phyloP scores from a whole-genome alignment of 1,140 invertebrate genomes.

The Contarinia nasturtii region DNA sequence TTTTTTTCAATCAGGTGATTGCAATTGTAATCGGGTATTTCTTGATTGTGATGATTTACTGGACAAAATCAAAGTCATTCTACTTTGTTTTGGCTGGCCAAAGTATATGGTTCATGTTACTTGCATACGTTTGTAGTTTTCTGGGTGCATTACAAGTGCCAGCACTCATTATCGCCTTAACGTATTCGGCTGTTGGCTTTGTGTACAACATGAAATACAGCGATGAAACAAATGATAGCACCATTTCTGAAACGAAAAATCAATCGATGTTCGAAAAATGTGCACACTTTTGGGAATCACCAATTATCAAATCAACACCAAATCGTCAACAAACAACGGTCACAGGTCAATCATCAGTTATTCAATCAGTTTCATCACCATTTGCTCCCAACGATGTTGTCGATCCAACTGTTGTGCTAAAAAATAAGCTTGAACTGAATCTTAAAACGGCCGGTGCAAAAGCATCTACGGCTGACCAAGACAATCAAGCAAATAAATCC shows the following conservation, averaged over 20 bases:
- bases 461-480: background rate
- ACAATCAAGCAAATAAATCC: background rate
- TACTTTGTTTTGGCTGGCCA: constrained; percentile 32
- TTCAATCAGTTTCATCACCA: background rate
- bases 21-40: constrained; percentile 28
- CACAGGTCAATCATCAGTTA: background rate
- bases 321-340: constrained; percentile 1
- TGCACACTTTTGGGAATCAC: background rate
- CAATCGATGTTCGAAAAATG: background rate
- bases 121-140: constrained; percentile 32
- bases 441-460: background rate
- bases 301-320: background rate
- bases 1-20: constrained; percentile 26
- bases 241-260: background rate
- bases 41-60: constrained; percentile 28
- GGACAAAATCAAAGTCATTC: constrained; percentile 30
- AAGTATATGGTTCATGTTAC: constrained; percentile 34
- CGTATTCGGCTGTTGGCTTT: constrained; percentile 29
- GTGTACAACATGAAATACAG: constrained; percentile 7
- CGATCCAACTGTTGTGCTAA: background rate
- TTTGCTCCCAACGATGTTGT: background rate
- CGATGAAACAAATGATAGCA: background rate
- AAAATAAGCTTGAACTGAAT: constrained; percentile 2
- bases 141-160: constrained; percentile 32
- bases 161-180: constrained; percentile 26